Base-by-base conservation (phyloP, 2,797 vertebrate species). In the Clarias fuscus region DNA sequence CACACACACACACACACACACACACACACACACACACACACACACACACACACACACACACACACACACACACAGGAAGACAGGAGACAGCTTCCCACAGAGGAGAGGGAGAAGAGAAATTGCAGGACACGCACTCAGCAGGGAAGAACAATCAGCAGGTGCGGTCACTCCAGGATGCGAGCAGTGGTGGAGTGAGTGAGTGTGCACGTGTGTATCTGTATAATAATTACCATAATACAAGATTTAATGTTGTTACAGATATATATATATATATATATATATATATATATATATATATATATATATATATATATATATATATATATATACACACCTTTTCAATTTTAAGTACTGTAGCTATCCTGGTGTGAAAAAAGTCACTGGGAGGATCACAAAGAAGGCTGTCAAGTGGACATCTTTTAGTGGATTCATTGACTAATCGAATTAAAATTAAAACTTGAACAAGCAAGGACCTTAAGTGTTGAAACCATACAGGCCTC, bases 11-110 rank as follows among this genome's bases (percentile, higher is more conserved):
- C 43, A 1, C 43, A 48, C 43, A 48, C 8, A 8, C 40, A 43
- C 40, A 48, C 8, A 48, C 8, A 48, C 8, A 1, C 43, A 48
- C 43, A 48, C 8, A 48, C 8, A 48, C 43, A 1, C 43, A 48
- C 43, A 48, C 1, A 7, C 43, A 48, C 8, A 8, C 40, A 43
- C 40, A 48, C 8, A 48, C 8, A 48, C 8, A 1, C 43, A 48
- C 43, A 48, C 8, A 48, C 8, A 48, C 43, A 1, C 43, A 48
- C 43, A 48, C 1, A 7, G 90, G 91, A 84, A 91, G 92, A 93
- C 92, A 89, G 90, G 86, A 91, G 90, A 82, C 87, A 84, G 84
- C 89, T 90, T 88, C 90, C 77, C 71, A 56, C 40, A 43, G 75
- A 80, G 68, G 27, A 30, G 48, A 65, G 86, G 62, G 30, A 18